Percentiles rank a stretch among this genome's conserved stretches.
Conservation (phyloP, 2,888 invertebrate genomes). For the Andrena praecox region DNA sequence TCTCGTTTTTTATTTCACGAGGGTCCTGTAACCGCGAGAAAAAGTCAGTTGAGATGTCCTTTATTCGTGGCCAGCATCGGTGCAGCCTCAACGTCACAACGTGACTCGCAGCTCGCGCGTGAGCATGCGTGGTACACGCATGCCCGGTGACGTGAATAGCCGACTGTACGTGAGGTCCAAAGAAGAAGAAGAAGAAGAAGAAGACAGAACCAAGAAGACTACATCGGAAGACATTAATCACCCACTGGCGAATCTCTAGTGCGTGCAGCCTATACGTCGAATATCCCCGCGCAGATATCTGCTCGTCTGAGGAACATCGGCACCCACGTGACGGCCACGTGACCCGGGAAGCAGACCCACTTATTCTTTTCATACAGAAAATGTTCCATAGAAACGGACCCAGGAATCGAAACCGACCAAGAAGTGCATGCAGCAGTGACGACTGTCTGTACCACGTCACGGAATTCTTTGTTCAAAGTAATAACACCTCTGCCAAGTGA, state of each 20-base stretch:
- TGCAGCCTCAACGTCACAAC: constrained; percentile 64
- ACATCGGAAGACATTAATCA: constrained; percentile 79
- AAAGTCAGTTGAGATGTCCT: constrained; percentile 65
- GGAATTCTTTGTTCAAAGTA: too few relatives aligned
- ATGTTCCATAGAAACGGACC: too few relatives aligned
- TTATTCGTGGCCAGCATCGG: constrained; percentile 59
- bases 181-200: constrained; percentile 44
- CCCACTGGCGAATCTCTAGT: constrained; percentile 73
- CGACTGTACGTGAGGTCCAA: constrained; percentile 72
- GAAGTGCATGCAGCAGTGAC: too few relatives aligned
- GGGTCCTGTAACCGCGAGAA: constrained; percentile 51
- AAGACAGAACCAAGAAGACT: constrained; percentile 52
- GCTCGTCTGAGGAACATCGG: constrained; percentile 53
- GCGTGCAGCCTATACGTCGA: constrained; percentile 52
- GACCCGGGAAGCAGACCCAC: constrained; percentile 17
- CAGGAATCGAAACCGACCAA: too few relatives aligned
- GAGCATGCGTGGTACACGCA: constrained; percentile 71
- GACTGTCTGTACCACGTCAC: too few relatives aligned
- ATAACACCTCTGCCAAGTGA: too few relatives aligned
- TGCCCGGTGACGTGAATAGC: constrained; percentile 75
- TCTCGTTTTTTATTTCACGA: constrained; percentile 38
- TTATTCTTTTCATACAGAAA: background rate
- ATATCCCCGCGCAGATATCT: constrained; percentile 56
- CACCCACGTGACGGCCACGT: constrained; percentile 64
- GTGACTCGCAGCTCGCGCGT: constrained; percentile 69